A percentile compares a stretch with the other conserved stretches of the same genome.
Conservation (phyloP, 92 coral and sea anemone species). For the Zoanthus sansibaricus region DNA sequence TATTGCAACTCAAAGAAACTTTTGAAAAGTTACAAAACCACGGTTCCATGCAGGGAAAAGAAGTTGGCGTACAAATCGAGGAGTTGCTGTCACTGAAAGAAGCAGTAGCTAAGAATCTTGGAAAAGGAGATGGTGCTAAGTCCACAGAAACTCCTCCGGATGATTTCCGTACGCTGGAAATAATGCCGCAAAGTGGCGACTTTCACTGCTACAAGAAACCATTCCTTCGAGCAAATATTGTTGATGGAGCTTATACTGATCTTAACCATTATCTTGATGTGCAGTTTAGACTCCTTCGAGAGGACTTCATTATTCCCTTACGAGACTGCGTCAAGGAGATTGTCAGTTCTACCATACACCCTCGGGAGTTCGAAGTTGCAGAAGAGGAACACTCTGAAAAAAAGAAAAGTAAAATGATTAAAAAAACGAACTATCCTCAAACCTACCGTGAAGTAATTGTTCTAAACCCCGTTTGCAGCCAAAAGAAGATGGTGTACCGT, state of each 20-base stretch:
- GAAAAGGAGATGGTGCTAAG: conserved; percentile 25
- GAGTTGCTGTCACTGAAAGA: conserved; percentile 50
- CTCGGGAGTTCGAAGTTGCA: conserved; percentile 38
- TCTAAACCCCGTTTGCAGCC: conserved; percentile 66
- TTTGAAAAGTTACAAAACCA: conserved; percentile 35
- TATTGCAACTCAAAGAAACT: conserved; percentile 66
- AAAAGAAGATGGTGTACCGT: conserved; percentile 69
- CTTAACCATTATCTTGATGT: conserved; percentile 93
- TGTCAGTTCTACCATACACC: conserved; percentile 12
- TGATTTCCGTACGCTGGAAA: conserved; percentile 72
- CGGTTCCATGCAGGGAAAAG: conserved; percentile 22
- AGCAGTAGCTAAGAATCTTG: conserved; percentile 43
- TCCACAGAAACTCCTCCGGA: conserved; percentile 71
- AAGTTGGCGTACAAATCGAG: conserved; percentile 56
- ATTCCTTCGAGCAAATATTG: conserved; percentile 83
- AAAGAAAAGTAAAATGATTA: background rate
- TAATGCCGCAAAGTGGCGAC: conserved; percentile 79
- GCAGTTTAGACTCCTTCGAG: conserved; percentile 88
- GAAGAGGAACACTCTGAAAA: background rate
- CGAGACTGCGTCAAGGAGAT: conserved; percentile 72
- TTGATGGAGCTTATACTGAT: conserved; percentile 60
- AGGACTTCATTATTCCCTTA: conserved; percentile 79
- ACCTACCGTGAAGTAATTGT: conserved; percentile 73
- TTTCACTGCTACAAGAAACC: conserved; percentile 65
- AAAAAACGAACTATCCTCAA: conserved; percentile 29